Evolutionary conservation across 2,888 invertebrate species (phyloP).

Genomic region (Mechanitis mazaeus): DNA sequence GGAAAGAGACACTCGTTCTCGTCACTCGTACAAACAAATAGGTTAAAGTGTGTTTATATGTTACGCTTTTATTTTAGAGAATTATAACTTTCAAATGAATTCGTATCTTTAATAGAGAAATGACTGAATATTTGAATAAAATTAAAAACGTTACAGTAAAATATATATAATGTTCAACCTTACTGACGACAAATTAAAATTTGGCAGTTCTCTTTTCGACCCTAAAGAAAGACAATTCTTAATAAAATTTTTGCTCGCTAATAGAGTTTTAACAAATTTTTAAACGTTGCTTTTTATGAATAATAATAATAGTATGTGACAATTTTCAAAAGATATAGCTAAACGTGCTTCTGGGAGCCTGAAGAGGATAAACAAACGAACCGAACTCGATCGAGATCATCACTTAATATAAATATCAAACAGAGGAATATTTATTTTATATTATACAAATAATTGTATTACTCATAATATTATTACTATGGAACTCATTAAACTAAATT

Average conservation of each 20-base stretch:
- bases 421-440: neutral
- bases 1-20: neutral
- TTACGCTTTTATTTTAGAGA: neutral
- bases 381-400: constrained; percentile 5
- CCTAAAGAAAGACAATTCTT: too few species aligned
- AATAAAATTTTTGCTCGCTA: too few species aligned
- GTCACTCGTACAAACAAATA: neutral
- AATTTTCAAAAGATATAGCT: constrained; percentile 5
- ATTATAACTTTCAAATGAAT: too few species aligned
- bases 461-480: too few species aligned
- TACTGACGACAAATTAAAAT: too few species aligned
- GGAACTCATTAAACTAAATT: too few species aligned
- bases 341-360: constrained; percentile 13
- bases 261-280: too few species aligned
- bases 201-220: too few species aligned
- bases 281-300: neutral
- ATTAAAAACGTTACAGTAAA: too few species aligned
- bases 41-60: neutral
- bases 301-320: neutral
- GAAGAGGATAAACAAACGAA: constrained; percentile 12
- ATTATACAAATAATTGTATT: neutral
- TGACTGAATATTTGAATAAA: too few species aligned
- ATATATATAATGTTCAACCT: too few species aligned
- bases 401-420: constrained; percentile 3
- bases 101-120: too few species aligned